A percentile compares a stretch with the other conserved stretches of the same genome.
Evolutionary conservation across 2,113 vertebrate genomes (phyloP).

Genomic region (Leptobrachium ailaonicum): DNA sequence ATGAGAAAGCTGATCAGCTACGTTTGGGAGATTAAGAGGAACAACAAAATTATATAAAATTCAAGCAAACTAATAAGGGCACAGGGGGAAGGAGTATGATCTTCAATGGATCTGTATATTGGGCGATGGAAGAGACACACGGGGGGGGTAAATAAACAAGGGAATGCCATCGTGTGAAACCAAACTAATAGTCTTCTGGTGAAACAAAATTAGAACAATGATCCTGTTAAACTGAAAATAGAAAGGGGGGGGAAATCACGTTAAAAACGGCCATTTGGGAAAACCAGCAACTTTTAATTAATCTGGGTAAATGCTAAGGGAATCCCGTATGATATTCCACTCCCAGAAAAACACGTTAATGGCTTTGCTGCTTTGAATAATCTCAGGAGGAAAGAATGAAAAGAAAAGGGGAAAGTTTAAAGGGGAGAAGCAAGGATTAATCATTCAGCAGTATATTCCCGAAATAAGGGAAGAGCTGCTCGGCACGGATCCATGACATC

Average conservation of each 20-base stretch:
- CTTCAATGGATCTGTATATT: too few relatives aligned
- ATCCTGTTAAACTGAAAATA: neutral
- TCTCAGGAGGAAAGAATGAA: conserved; percentile 21
- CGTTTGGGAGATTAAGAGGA: too few relatives aligned
- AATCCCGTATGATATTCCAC: neutral
- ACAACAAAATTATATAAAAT: too few relatives aligned
- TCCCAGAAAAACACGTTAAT: conserved; percentile 41
- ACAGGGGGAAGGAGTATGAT: too few relatives aligned
- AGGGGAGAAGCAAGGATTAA: conserved; percentile 23
- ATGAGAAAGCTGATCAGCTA: too few relatives aligned
- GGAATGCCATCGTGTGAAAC: too few relatives aligned
- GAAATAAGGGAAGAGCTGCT: conserved; percentile 16
- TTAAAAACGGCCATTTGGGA: conserved; percentile 14
- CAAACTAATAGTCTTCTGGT: neutral
- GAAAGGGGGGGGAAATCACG: neutral
- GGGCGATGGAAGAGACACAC: too few relatives aligned
- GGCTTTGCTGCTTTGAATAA: conserved; percentile 38
- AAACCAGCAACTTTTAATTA: conserved; percentile 22
- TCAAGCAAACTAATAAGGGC: too few relatives aligned
- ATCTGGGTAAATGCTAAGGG: conserved; percentile 8
- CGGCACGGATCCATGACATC: neutral
- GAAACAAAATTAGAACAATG: neutral
- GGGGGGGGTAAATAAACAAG: too few relatives aligned
- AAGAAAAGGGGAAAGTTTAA: conserved; percentile 21
- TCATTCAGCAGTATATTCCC: conserved; percentile 18